These are phyloP conservation scores for Drosophila rellima DNA, from an alignment of 2,888 invertebrate genomes.

Conservation along the genomic window DNA sequence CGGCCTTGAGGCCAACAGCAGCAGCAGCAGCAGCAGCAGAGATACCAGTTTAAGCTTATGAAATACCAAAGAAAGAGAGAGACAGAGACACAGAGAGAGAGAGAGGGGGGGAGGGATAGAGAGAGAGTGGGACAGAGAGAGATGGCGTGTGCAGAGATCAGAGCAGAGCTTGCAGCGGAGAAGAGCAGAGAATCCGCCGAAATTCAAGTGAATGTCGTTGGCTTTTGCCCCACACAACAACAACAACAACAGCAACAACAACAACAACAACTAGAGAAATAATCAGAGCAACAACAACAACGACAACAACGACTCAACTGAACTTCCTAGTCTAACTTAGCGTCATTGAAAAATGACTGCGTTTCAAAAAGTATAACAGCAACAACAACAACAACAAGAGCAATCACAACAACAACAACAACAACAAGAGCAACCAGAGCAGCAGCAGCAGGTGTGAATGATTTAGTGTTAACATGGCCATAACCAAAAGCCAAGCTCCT, in stretches of 20 bases:
- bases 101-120: slow-evolving; percentile 1
- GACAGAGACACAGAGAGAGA: slow-evolving; percentile 1
- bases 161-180: slow-evolving; percentile 16
- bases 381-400: slow-evolving; percentile 15
- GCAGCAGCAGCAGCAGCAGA: slow-evolving; percentile 32
- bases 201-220: slow-evolving; percentile 78
- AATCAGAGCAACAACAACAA: slow-evolving; percentile 7
- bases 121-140: slow-evolving; percentile 12
- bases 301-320: slow-evolving; percentile 31
- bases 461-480: slow-evolving; percentile 79
- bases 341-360: slow-evolving; percentile 38
- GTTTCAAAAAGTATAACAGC: slow-evolving; percentile 56
- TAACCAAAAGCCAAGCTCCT: slow-evolving; percentile 68
- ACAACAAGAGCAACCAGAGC: slow-evolving; percentile 16
- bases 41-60: slow-evolving; percentile 75
- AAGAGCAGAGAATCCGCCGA: slow-evolving; percentile 64
- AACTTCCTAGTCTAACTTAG: slow-evolving; percentile 65
- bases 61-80: slow-evolving; percentile 61
- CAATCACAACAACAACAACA: slow-evolving; percentile 7
- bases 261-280: slow-evolving; percentile 14
- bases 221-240: slow-evolving; percentile 42
- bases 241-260: slow-evolving; percentile 9
- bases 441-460: slow-evolving; percentile 71
- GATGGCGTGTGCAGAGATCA: slow-evolving; percentile 12
- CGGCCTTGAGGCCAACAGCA: slow-evolving; percentile 77